Evolutionary conservation across 2,888 invertebrate species (phyloP).

Genomic region (Standfussiana lucernea): DNA sequence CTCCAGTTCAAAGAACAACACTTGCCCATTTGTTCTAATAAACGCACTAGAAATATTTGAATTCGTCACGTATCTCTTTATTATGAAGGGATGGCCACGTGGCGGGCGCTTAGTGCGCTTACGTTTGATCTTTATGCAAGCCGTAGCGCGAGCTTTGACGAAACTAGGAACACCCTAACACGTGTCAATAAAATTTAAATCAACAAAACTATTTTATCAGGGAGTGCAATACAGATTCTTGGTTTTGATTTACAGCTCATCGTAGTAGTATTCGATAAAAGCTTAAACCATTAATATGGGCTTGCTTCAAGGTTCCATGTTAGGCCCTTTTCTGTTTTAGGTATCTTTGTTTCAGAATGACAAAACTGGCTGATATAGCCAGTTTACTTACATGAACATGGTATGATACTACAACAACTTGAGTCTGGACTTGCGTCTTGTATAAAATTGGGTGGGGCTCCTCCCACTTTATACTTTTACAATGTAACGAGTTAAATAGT

Average conservation of each 20-base stretch:
- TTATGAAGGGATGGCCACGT: slow-evolving; percentile 77
- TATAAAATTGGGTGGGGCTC: too few species aligned
- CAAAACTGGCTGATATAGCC: neutral
- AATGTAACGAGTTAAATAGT: neutral
- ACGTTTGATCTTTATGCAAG: slow-evolving; percentile 81
- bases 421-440: neutral
- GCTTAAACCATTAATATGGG: neutral
- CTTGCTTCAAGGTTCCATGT: neutral
- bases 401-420: neutral
- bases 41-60: slow-evolving; percentile 57
- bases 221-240: slow-evolving; percentile 4
- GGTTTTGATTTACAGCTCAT: neutral
- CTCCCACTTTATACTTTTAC: too few species aligned
- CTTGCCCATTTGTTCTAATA: slow-evolving; percentile 47
- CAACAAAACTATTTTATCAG: slow-evolving; percentile 11
- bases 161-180: slow-evolving; percentile 42
- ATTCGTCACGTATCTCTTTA: slow-evolving; percentile 74
- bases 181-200: slow-evolving; percentile 38
- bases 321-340: neutral
- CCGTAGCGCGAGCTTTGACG: slow-evolving; percentile 32
- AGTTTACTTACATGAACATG: neutral
- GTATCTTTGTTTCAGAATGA: neutral
- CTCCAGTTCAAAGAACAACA: slow-evolving; percentile 48
- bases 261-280: neutral
- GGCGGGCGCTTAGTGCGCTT: slow-evolving; percentile 64